These are phyloP conservation scores for Lasioglossum figueresi DNA, from an alignment of 2,888 invertebrate genomes.

Conservation along the genomic window DNA sequence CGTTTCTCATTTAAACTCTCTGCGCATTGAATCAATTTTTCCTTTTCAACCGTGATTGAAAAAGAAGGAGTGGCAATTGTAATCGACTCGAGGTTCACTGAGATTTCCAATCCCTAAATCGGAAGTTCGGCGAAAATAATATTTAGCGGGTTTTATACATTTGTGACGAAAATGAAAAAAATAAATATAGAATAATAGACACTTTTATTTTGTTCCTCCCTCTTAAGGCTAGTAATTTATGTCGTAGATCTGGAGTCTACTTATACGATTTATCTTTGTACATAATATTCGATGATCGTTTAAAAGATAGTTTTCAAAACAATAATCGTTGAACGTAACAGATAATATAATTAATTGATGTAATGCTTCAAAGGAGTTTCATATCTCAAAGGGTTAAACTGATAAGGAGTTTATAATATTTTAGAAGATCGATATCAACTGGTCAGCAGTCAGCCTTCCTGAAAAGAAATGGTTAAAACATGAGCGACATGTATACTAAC, in stretches of 20 bases:
- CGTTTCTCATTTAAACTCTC: conserved; percentile 1
- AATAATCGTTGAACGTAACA: background rate
- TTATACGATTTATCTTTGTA: background rate
- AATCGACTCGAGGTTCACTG: background rate
- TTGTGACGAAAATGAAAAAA: background rate
- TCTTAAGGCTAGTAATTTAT: background rate
- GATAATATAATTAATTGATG: conserved; percentile 4
- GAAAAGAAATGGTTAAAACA: background rate
- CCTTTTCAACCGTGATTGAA: background rate
- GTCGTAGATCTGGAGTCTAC: background rate
- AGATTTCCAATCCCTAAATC: background rate
- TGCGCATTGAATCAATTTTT: conserved; percentile 1
- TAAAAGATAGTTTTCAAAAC: no score
- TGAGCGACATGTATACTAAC: background rate
- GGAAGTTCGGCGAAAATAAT: background rate
- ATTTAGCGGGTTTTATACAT: background rate
- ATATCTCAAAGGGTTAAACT: background rate
- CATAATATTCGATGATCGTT: background rate
- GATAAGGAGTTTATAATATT: background rate
- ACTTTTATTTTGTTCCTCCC: background rate
- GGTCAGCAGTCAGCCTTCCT: background rate
- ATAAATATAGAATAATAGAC: background rate
- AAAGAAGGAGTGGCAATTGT: background rate
- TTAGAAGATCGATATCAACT: background rate
- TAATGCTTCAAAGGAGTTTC: conserved; percentile 5